phyloP scores from a whole-genome alignment of 2,113 vertebrate species.

The Muntiacus muntjak region DNA sequence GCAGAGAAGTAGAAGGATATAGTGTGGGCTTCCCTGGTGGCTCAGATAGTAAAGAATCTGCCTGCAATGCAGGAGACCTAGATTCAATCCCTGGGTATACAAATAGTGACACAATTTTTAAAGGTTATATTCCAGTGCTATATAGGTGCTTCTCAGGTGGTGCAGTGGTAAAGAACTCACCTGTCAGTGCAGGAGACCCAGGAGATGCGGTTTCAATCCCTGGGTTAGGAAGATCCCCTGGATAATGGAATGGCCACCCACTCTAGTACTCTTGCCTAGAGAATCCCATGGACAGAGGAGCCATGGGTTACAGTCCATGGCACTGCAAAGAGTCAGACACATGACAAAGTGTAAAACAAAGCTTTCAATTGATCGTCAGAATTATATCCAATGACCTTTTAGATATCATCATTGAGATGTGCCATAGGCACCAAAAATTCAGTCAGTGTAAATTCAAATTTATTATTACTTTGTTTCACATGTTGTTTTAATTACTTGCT shows the following conservation, averaged over 20 bases:
- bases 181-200: neutral
- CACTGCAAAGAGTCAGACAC: neutral
- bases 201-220: neutral
- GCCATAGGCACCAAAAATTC: neutral
- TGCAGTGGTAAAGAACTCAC: neutral
- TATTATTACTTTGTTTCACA: neutral
- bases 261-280: neutral
- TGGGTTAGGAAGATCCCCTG: neutral
- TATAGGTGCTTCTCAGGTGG: neutral
- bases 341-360: fast-evolving
- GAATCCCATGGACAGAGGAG: neutral
- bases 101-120: neutral
- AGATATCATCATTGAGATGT: neutral
- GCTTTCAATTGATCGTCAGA: neutral
- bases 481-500: neutral
- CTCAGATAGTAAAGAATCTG: neutral
- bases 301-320: neutral
- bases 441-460: neutral
- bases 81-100: neutral
- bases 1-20: neutral
- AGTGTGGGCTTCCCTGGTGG: neutral
- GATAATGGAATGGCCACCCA: neutral
- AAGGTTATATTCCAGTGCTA: neutral
- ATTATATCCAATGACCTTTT: neutral
- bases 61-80: neutral